Evolutionary conservation across 2,113 vertebrate genomes (phyloP).

Genomic region (Girardinichthys multiradiatus): DNA sequence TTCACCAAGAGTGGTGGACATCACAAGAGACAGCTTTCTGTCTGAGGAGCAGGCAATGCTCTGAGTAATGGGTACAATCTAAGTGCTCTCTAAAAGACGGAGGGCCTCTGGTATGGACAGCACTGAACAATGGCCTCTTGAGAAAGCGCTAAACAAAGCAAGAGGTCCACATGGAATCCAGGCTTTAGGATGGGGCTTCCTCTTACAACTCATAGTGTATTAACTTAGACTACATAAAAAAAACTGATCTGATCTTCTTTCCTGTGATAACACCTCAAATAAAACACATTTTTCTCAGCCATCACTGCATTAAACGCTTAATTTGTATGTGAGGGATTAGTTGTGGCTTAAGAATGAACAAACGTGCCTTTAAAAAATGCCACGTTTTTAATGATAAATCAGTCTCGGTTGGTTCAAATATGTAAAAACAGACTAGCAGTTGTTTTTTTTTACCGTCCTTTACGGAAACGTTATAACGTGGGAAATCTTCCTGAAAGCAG

Average conservation of each 20-base stretch:
- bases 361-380: too few relatives aligned
- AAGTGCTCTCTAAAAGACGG: slow-evolving; percentile 44
- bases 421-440: slow-evolving; percentile 12
- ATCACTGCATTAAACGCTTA: too few relatives aligned
- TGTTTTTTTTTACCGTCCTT: neutral
- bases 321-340: too few relatives aligned
- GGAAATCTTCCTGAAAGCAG: slow-evolving; percentile 21
- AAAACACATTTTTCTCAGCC: too few relatives aligned
- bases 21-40: slow-evolving; percentile 6
- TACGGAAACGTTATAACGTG: slow-evolving; percentile 4
- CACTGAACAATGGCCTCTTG: slow-evolving; percentile 52
- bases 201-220: slow-evolving; percentile 29
- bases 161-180: slow-evolving; percentile 60
- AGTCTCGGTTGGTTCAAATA: neutral
- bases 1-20: slow-evolving; percentile 9
- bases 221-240: neutral
- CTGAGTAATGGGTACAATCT: slow-evolving; percentile 47
- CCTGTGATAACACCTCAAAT: too few relatives aligned
- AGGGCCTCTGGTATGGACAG: slow-evolving; percentile 39
- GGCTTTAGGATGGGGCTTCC: slow-evolving; percentile 63
- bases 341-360: too few relatives aligned
- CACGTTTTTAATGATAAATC: too few relatives aligned
- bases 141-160: slow-evolving; percentile 68
- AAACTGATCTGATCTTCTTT: too few relatives aligned
- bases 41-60: slow-evolving; percentile 16